Evolutionary conservation across 2,113 vertebrate species (phyloP), one percentile per base, ranked within the genome.

Genomic region (Anarhynchus alexandrinus): DNA sequence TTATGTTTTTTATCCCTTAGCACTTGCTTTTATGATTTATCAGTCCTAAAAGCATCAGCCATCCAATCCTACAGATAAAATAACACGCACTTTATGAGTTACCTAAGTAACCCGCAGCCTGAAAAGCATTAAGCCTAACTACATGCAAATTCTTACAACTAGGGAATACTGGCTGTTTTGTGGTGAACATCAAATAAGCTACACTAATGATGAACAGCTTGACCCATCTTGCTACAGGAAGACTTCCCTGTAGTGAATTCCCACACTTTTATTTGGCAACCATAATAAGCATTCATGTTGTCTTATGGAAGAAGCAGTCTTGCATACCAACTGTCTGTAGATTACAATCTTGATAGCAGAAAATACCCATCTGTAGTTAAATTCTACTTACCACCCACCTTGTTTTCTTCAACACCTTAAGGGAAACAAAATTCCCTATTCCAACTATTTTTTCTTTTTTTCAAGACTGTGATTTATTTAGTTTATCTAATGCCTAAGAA

Each of bases 371-470:
- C 57, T 93, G 88, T 30, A 86, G 55, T 62, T n/a, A 84, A 93
- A 86, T 65, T 43, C 65, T 66, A 76, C 65, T 69, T 23, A 61
- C 88, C 95, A 94, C 95, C 91, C 94, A 94, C 74, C 23, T 82
- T 45, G 89, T 79, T 89, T 58, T n/a, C 62, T 54, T 66, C 77
- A 72, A 47, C 49, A 74, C 73, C 29, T 71, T 43, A 36, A 70
- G 18, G 40, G 21, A 29, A 90, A 67, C 38, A 43, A 21, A 96
- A 83, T 23, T 34, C 88, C 51, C 42, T 25, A 18, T n/a, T 27
- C 47, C 71, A 86, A 47, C 7, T 14, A 3, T 52, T 86, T 55
- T 42, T 55, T n/a, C 38, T 61, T 59, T 47, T 58, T 16, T 40
- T 77, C 80, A 32, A 52, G 40, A 6, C 66, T 5, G 55, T 26